phyloP scores from a whole-genome alignment of 2,888 invertebrate species.

The Heliconius cydno region DNA sequence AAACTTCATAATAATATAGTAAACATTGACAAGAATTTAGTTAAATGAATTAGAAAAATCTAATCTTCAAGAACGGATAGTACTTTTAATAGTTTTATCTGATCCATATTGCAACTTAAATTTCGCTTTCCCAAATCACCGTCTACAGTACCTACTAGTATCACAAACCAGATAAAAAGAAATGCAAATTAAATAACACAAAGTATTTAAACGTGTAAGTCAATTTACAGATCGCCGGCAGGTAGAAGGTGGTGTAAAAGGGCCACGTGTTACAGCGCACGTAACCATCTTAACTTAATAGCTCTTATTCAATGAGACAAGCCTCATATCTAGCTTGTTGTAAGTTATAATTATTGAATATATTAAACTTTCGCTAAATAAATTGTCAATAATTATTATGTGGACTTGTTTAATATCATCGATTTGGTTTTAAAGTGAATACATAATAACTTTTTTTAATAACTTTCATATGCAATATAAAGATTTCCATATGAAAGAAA shows the following conservation, averaged over 20 bases:
- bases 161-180: background rate
- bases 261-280: conserved; percentile 6
- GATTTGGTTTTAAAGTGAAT: background rate
- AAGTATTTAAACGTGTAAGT: background rate
- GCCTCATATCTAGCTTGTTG: background rate
- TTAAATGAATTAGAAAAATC: too few species aligned
- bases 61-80: too few species aligned
- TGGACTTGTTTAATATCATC: background rate
- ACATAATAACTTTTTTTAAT: background rate
- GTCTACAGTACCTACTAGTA: background rate
- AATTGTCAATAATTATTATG: background rate
- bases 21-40: too few species aligned
- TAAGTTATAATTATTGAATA: background rate
- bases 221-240: background rate
- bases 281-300: conserved; percentile 12
- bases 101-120: background rate
- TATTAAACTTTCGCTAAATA: conserved; percentile 8
- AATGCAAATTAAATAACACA: background rate
- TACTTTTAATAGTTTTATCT: background rate
- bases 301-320: conserved; percentile 15
- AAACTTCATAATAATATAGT: too few species aligned
- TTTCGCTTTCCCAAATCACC: background rate
- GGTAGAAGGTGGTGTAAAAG: background rate
- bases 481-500: background rate
- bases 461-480: background rate